Base-by-base conservation (phyloP, 2,888 invertebrate species). In the Drosophila subsilvestris region DNA sequence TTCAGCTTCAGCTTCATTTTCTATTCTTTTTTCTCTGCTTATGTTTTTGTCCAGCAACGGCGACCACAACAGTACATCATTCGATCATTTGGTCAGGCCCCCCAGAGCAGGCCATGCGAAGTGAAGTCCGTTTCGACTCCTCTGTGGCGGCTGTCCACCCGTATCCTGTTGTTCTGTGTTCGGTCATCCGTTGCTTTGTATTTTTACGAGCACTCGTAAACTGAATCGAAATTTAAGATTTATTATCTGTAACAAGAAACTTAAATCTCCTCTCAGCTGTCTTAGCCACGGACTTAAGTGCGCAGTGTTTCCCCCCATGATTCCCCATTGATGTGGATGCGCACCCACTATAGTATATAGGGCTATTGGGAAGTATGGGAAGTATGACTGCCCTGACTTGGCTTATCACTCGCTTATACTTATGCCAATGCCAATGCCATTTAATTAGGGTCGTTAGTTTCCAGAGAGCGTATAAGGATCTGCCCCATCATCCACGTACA, bases 171-270 rank as follows among this genome's bases (percentile, higher is more conserved):
- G 63, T 59, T 58, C 65, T 37, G 42, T 20, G 32, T 27, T 18
- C n/a, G n/a, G n/a, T n/a, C 63, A 63, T 32, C 45, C 47, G 47
- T 47, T 27, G 60, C 68, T 63, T 86, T 80, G 70, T 74, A 58
- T 72, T 85, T 66, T 85, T 89, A 85, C 83, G 84, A 85, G 82
- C 68, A 50, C 62, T 85, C 84, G 89, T 85, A 85, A 85, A 89
- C 60, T 61, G 63, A 65, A 81, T 81, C 79, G 77, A 85, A 85
- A 79, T 87, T 87, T 87, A 73, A 85, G 89, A 89, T 89, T 85
- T 85, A 85, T 87, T 85, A 81, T 87, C 89, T 74, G 74, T 67
- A 73, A 84, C 72, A 70, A 68, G 85, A 70, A 80, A 86, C 81
- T 78, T 50, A 75, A 86, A 84, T 86, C 84, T 69, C 69, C 37